These are phyloP conservation scores for Synanthedon tipuliformis DNA, from an alignment of 2,888 invertebrate species.

Conservation along the genomic window DNA sequence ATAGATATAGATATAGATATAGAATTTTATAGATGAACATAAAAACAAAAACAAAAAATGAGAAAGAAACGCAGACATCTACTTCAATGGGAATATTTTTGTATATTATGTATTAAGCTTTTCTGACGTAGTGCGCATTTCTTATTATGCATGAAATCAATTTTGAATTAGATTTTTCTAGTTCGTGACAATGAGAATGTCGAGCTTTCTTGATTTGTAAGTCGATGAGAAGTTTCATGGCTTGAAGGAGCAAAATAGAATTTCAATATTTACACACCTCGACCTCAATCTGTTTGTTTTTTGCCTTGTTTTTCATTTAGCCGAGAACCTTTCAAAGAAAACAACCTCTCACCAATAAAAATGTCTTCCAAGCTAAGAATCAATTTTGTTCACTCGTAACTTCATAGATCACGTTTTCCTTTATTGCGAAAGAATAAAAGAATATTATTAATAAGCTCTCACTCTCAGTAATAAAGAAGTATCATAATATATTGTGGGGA, in stretches of 20 bases:
- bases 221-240: not conserved
- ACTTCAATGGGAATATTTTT: too few relatives aligned
- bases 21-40: too few relatives aligned
- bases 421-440: not conserved
- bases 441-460: not conserved
- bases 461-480: not conserved
- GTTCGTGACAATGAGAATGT: not conserved
- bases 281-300: slow-evolving; percentile 7
- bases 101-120: too few relatives aligned
- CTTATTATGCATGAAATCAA: too few relatives aligned
- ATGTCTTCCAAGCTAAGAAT: slow-evolving; percentile 20
- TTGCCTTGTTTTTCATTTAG: slow-evolving; percentile 15
- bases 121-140: too few relatives aligned
- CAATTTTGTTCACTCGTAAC: slow-evolving; percentile 13
- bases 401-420: not conserved
- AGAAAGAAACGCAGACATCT: too few relatives aligned
- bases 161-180: too few relatives aligned
- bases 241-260: not conserved
- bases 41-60: too few relatives aligned
- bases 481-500: slow-evolving; percentile 21
- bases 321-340: slow-evolving; percentile 21
- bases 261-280: not conserved
- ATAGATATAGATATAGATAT: too few relatives aligned
- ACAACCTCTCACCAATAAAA: slow-evolving; percentile 24
- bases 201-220: not conserved